Conservation (phyloP, 2,888 invertebrate species). For the Caenorhabditis becei region DNA sequence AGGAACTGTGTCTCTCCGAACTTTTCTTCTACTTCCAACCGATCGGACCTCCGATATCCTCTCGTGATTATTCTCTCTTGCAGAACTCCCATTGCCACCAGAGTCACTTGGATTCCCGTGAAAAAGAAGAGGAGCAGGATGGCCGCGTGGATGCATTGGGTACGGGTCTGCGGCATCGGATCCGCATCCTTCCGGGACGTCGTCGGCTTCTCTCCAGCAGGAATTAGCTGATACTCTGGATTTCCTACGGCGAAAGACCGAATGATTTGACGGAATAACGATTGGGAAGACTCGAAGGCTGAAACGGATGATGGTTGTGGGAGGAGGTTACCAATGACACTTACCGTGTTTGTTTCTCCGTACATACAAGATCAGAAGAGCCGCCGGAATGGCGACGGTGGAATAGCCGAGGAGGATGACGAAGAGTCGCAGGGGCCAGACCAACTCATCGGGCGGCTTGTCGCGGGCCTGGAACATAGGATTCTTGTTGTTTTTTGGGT, state of each 20-base stretch:
- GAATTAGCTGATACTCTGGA: slow-evolving; percentile 70
- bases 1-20: slow-evolving; percentile 97
- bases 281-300: slow-evolving; percentile 45
- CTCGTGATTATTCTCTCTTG: slow-evolving; percentile 98
- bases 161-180: slow-evolving; percentile 49
- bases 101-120: slow-evolving; percentile 85
- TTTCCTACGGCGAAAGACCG: slow-evolving; percentile 76
- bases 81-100: slow-evolving; percentile 93
- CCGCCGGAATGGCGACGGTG: slow-evolving; percentile 73
- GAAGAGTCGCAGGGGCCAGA: slow-evolving; percentile 75
- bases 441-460: slow-evolving; percentile 66
- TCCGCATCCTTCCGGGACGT: slow-evolving; percentile 36
- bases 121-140: slow-evolving; percentile 88
- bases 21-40: slow-evolving; percentile 82
- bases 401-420: slow-evolving; percentile 78
- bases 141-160: slow-evolving; percentile 42
- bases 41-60: slow-evolving; percentile 81
- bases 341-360: slow-evolving; percentile 65
- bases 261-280: slow-evolving; percentile 40
- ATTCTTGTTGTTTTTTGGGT: too few species aligned
- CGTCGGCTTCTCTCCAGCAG: slow-evolving; percentile 43
- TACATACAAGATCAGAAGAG: slow-evolving; percentile 72
- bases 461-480: slow-evolving; percentile 64
- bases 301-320: too few species aligned
- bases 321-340: too few species aligned